phyloP scores from a whole-genome alignment of 2,888 invertebrate genomes.

The Acanthococcus lagerstroemiae region DNA sequence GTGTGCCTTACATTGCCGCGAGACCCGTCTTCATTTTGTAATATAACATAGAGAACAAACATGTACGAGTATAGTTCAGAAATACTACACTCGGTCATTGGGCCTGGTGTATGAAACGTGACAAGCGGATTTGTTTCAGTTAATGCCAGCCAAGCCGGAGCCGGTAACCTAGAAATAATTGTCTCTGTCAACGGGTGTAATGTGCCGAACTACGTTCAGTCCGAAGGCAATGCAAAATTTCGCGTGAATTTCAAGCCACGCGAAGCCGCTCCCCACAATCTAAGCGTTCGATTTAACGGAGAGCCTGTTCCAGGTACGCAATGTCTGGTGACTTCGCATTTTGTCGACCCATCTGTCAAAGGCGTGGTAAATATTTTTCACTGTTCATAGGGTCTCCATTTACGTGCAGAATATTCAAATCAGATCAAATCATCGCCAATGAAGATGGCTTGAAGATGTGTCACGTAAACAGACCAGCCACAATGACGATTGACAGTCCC shows the following conservation, averaged over 20 bases:
- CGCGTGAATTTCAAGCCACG: conserved; percentile 91
- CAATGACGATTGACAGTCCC: conserved; percentile 48
- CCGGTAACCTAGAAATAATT: conserved; percentile 94
- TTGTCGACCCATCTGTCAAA: neutral
- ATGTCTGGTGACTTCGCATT: neutral
- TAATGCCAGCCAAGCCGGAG: conserved; percentile 59
- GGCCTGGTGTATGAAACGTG: too few relatives aligned
- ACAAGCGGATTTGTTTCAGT: conserved; percentile 43
- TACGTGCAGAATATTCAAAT: conserved; percentile 69
- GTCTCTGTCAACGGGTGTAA: conserved; percentile 93
- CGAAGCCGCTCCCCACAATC: conserved; percentile 79
- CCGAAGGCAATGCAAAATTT: conserved; percentile 93
- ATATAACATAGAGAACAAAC: too few relatives aligned
- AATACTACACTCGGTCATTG: too few relatives aligned
- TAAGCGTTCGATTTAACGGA: conserved; percentile 73
- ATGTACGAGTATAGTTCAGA: too few relatives aligned
- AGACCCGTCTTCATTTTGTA: too few relatives aligned
- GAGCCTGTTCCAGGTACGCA: conserved; percentile 53
- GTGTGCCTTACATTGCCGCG: too few relatives aligned
- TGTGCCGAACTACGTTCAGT: conserved; percentile 95
- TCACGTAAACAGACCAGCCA: conserved; percentile 55
- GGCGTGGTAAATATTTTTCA: neutral
- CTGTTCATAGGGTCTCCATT: conserved; percentile 86
- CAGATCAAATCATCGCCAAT: conserved; percentile 53
- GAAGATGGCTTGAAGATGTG: conserved; percentile 60